Base-by-base conservation (phyloP, 2,888 invertebrate genomes). In the Polyommatus iphigenia region DNA sequence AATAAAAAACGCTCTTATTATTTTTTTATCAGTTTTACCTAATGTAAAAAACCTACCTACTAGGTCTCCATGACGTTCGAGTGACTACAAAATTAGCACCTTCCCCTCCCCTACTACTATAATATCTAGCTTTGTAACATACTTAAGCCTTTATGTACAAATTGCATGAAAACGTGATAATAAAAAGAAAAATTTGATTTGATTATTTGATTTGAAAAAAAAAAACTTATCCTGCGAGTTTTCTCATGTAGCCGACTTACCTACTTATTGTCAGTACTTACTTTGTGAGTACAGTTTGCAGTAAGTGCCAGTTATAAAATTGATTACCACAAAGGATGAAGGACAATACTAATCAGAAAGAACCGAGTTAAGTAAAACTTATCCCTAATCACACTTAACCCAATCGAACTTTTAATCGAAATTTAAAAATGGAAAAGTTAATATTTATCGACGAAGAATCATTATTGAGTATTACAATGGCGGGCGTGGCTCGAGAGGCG, bases 401-500 rank as follows among this genome's bases (percentile, higher is more conserved):
- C 73, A 73, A 73, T 73, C 41, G 46, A 41, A 46, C 20, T 73
- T 73, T 73, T 41, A 73, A 73, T 73, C 46, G 41, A 73, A 73
- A 46, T 46, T 73, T 73, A 46, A 73, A 73, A 73, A 73, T 73
- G 73, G 41, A 73, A 73, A 73, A 73, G 41, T 73, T 73, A 41
- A 73, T 73, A 73, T 73, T 73, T 75, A 75, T 54, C 75, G 46
- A 73, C 73, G 75, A 24, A 18, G 75, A 50, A 75, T 73, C 73
- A 46, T 75, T 75, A 75, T 75, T 54, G 75, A 75, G 75, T 75
- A 24, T 81, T 80, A 93, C 92, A 93, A 93, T 93, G 88, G 92
- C 88, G 84, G 93, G 93, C 92, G 93, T 92, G 93, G 90, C 87
- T 85, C 85, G 84, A 86, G 83, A 90, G 91, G 88, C 87, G 89